Evolutionary conservation across 1,140 invertebrate species (phyloP), one percentile per base, ranked within the genome.

Genomic region (Drosophila mauritiana): DNA sequence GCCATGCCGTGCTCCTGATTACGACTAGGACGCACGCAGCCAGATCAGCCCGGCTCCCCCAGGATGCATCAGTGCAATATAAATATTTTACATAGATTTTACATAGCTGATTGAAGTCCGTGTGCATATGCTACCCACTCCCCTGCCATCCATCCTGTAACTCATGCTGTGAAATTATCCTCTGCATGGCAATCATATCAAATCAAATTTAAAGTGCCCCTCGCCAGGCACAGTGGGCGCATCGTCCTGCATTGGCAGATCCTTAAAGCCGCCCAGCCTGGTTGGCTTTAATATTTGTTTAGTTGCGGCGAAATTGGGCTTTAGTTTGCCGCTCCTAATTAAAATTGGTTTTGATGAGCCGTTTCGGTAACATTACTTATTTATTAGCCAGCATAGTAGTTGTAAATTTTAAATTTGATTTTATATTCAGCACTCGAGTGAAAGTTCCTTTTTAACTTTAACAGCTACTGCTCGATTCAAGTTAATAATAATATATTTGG

Each of bases 11-110:
- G 57, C 42, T 63, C 54, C 59, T 86, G 78, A 78, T 78, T 78
- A 81, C 83, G 54, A 56, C 70, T 76, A 81, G 68, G 49, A 81
- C 78, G 54, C 68, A 74, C 75, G 57, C 62, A 63, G 43, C 56
- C 42, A 43, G 61, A 42, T 57, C 73, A 40, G 65, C 58, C 40
- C 36, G 49, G 34, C 59, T 65, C 70, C 80, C 57, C 53, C 57
- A 22, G 80, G 56, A 63, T 85, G 77, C 82, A 82, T 82, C 83
- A 88, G 69, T 76, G 80, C 72, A 86, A 77, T 80, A 86, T 86
- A 86, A 86, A 86, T 86, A 86, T 86, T 86, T 86, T 86, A 86
- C 84, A 86, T 86, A 86, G 83, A 86, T 86, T 86, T 86, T 83
- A 88, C 84, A 89, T 89, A 86, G 84, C 83, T 86, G 83, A 86